Percentiles rank a stretch among this genome's conserved stretches.
These are phyloP conservation scores for Epirrhoe tristata DNA, from an alignment of 2,888 invertebrate genomes.

Conservation along the genomic window DNA sequence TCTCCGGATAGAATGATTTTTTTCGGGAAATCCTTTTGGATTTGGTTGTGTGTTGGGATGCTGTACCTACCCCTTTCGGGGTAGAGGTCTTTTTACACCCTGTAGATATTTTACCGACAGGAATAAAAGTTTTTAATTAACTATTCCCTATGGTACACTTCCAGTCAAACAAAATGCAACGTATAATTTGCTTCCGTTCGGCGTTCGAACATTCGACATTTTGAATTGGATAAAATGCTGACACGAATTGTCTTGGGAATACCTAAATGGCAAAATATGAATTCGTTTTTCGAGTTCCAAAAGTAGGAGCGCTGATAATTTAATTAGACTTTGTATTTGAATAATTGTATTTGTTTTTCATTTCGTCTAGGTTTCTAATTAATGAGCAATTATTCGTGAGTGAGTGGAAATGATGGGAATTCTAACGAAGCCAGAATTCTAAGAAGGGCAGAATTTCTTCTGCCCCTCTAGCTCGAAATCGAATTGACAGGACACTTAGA, in stretches of 20 bases:
- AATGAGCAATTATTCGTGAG: neutral
- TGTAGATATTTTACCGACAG: neutral
- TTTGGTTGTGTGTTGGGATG: no score
- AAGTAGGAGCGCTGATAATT: neutral
- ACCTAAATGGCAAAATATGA: neutral
- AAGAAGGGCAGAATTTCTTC: no score
- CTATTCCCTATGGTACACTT: neutral
- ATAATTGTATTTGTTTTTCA: constrained; percentile 12
- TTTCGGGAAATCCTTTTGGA: no score
- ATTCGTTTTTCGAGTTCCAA: neutral
- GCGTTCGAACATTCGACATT: neutral
- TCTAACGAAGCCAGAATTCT: neutral
- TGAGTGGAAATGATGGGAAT: neutral
- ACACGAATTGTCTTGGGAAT: neutral
- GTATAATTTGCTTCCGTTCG: neutral
- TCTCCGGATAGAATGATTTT: no score
- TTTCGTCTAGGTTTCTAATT: constrained; percentile 6
- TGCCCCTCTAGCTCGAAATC: no score
- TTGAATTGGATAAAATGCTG: neutral
- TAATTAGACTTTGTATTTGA: neutral
- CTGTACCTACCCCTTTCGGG: no score
- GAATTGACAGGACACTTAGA: no score
- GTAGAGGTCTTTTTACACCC: no score
- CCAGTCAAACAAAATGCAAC: neutral
- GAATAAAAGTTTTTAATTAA: neutral